A percentile compares a stretch with the other conserved stretches of the same genome.
These are phyloP conservation scores for Pseudopleuronectes americanus DNA, from an alignment of 2,797 vertebrate species.

Conservation along the genomic window DNA sequence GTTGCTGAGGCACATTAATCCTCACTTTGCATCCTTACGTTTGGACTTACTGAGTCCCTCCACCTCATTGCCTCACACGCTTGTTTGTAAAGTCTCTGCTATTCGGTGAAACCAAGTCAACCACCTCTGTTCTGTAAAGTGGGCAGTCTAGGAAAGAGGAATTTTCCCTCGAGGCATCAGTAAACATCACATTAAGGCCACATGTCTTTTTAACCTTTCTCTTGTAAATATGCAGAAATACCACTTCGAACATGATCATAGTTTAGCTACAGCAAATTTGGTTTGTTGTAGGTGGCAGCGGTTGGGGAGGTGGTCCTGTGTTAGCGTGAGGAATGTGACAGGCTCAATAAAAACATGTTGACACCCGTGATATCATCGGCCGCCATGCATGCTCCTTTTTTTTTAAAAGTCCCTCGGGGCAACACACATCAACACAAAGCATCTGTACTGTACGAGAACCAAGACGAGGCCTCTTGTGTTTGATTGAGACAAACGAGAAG, in stretches of 20 bases:
- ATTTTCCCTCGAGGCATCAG: conserved; percentile 25
- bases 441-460: not conserved
- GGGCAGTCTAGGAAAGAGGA: conserved; percentile 14
- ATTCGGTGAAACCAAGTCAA: not conserved
- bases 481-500: not conserved
- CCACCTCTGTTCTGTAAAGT: conserved; percentile 5
- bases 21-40: no score
- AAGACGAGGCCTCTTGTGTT: not conserved
- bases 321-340: conserved; percentile 63
- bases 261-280: not conserved
- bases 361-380: conserved; percentile 62
- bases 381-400: conserved; percentile 24
- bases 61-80: no score
- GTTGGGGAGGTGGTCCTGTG: conserved; percentile 2
- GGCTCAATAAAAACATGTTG: conserved; percentile 63
- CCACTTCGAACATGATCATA: not conserved
- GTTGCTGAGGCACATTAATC: no score
- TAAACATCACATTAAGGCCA: conserved; percentile 12
- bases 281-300: not conserved
- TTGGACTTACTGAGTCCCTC: no score
- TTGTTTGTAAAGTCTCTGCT: not conserved
- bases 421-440: conserved; percentile 1
- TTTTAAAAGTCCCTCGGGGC: conserved; percentile 23
- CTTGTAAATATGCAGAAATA: not conserved
- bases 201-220: not conserved